A percentile compares a stretch with the other conserved stretches of the same genome.
Conservation (phyloP, 2,888 invertebrate species). For the Oconnorella tubifera region DNA sequence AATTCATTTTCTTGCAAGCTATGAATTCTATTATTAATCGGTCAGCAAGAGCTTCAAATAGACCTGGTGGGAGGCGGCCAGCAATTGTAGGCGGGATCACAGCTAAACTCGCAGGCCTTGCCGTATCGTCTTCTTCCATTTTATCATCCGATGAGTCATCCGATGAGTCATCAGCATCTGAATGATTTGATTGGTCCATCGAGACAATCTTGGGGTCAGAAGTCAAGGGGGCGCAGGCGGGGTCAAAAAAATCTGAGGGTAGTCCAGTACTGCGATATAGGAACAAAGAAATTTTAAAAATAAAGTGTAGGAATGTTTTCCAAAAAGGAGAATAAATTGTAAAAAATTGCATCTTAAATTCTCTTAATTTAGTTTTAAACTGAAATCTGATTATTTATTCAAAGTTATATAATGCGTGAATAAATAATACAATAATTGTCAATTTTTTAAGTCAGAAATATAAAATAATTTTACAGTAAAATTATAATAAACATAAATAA, state of each 20-base stretch:
- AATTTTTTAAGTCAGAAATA: background rate
- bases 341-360: too few relatives aligned
- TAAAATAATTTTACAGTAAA: background rate
- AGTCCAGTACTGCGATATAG: background rate
- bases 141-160: background rate
- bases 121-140: background rate
- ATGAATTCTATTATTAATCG: too few relatives aligned
- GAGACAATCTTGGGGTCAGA: too few relatives aligned
- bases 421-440: too few relatives aligned
- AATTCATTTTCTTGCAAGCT: too few relatives aligned
- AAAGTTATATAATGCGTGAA: too few relatives aligned
- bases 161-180: background rate
- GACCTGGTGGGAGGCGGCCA: background rate
- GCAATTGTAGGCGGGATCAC: background rate
- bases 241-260: conserved; percentile 26
- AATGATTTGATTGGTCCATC: background rate
- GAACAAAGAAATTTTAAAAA: too few relatives aligned
- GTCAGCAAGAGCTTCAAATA: too few relatives aligned
- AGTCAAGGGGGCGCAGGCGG: background rate
- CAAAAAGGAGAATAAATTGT: too few relatives aligned
- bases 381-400: background rate
- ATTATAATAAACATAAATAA: too few relatives aligned
- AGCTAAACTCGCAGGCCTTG: background rate
- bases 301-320: too few relatives aligned
- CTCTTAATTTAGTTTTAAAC: too few relatives aligned